Evolutionary conservation across 2,113 vertebrate genomes (phyloP).

Genomic region (Mirza zaza): DNA sequence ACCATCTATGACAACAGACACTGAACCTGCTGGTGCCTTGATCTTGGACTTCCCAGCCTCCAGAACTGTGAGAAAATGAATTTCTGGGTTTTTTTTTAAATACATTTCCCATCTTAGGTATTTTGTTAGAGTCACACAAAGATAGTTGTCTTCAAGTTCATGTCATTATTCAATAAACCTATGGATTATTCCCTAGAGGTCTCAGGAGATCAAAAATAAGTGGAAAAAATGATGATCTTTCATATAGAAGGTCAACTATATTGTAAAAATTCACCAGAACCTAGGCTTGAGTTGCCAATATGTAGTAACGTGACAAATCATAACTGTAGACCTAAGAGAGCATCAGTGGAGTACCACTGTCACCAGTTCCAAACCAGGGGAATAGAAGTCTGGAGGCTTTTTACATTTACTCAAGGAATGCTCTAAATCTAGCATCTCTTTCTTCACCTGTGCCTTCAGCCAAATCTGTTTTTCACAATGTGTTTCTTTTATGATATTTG

Average conservation of each 20-base stretch:
- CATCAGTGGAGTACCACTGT: neutral
- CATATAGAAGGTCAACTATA: neutral
- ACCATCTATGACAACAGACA: neutral
- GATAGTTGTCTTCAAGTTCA: neutral
- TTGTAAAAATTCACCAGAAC: neutral
- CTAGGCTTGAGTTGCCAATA: neutral
- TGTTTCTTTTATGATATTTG: neutral
- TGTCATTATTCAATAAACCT: neutral
- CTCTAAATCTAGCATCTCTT: neutral
- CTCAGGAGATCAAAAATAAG: neutral
- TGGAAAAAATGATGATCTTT: neutral
- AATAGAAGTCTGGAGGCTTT: neutral
- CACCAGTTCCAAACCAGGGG: neutral
- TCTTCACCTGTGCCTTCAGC: neutral
- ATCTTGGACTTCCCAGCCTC: neutral
- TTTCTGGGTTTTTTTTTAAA: neutral
- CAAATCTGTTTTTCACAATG: neutral
- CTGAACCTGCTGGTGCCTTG: neutral
- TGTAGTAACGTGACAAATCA: neutral
- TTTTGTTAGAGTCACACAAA: neutral
- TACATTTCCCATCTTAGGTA: neutral
- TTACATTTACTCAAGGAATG: neutral
- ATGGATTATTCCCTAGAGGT: neutral
- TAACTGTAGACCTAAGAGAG: neutral
- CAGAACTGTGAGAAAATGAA: neutral